phyloP scores from a whole-genome alignment of 2,888 invertebrate species.

The Caenorhabditis sinica region DNA sequence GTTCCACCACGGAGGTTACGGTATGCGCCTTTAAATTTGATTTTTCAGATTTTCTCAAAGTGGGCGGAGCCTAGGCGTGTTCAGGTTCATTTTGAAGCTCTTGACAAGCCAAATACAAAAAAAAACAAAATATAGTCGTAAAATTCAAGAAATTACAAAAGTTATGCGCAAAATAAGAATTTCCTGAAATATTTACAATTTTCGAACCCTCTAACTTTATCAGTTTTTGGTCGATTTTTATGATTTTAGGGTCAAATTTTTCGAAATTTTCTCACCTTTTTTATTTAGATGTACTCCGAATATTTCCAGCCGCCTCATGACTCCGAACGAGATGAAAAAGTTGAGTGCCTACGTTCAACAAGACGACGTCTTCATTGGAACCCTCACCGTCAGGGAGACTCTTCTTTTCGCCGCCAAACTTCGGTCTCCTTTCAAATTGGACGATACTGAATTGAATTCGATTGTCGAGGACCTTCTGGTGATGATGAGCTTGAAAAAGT shows the following conservation, averaged over 20 bases:
- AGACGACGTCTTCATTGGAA: constrained; percentile 91
- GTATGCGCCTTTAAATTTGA: constrained; percentile 1
- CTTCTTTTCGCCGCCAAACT: constrained; percentile 88
- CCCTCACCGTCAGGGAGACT: constrained; percentile 92
- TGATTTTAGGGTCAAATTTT: background rate
- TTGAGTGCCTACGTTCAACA: constrained; percentile 93
- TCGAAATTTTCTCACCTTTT: background rate
- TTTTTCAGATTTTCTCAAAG: background rate
- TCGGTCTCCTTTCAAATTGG: constrained; percentile 52
- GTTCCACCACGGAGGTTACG: constrained; percentile 4
- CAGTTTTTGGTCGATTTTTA: background rate
- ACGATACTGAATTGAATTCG: constrained; percentile 72
- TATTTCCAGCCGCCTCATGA: constrained; percentile 58
- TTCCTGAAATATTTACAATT: background rate
- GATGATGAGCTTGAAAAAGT: constrained; percentile 66
- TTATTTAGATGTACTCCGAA: background rate
- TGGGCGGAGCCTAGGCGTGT: background rate
- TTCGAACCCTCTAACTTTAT: background rate
- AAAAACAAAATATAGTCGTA: background rate
- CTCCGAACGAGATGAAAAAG: constrained; percentile 85
- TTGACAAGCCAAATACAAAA: background rate
- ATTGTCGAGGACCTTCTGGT: constrained; percentile 65
- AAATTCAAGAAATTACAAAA: too few relatives aligned
- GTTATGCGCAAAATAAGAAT: too few relatives aligned
- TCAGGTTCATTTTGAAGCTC: background rate